Evolutionary conservation across 2,888 invertebrate genomes (phyloP).

Genomic region (Desoria tigrina): DNA sequence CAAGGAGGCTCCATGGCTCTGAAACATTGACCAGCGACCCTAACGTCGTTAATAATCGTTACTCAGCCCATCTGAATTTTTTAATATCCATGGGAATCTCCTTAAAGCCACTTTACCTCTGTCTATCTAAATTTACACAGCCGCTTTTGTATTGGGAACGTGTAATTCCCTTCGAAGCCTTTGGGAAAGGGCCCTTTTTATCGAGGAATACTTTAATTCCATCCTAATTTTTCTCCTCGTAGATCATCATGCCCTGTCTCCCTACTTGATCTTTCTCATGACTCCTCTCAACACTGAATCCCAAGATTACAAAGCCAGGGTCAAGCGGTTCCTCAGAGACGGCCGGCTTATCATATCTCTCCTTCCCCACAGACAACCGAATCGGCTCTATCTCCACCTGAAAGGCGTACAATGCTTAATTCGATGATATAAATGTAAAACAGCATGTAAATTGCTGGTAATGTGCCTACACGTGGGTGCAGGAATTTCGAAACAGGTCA

Average conservation of each 20-base stretch:
- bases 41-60: conserved; percentile 14
- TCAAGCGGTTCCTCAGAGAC: too few species aligned
- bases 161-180: too few species aligned
- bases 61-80: conserved; percentile 4
- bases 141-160: background rate
- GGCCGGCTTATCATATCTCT: too few species aligned
- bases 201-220: background rate
- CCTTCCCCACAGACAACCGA: too few species aligned
- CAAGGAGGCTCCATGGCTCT: too few species aligned
- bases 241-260: background rate
- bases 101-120: background rate
- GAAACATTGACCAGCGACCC: background rate
- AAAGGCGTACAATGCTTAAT: too few species aligned
- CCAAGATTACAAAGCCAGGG: too few species aligned
- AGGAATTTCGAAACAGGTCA: too few species aligned
- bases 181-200: background rate
- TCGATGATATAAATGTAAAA: too few species aligned
- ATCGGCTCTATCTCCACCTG: too few species aligned
- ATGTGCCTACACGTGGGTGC: too few species aligned
- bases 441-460: too few species aligned
- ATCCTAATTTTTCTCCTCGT: background rate
- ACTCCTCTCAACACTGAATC: conserved; percentile 3
- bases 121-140: background rate
- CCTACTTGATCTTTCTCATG: conserved; percentile 8
- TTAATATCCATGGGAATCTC: conserved; percentile 9